Percentiles rank a stretch among this genome's conserved stretches.
Evolutionary conservation across 1,140 invertebrate species (phyloP).

Genomic region (Amyelois transitella): DNA sequence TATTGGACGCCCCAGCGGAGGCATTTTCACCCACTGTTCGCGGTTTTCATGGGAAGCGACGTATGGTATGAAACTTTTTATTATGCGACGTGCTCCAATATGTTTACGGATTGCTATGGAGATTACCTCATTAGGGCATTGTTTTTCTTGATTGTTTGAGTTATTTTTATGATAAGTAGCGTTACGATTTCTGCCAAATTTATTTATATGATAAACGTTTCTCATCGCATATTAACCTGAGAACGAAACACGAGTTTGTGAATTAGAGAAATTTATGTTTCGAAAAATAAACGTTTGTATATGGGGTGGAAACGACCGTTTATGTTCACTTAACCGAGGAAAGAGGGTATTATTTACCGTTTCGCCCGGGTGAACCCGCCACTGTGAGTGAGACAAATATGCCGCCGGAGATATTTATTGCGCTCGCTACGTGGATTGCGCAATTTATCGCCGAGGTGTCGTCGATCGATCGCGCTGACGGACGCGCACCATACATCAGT

Average conservation of each 20-base stretch:
- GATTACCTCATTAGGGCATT: neutral
- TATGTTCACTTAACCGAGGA: constrained; percentile 74
- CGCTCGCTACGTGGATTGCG: constrained; percentile 68
- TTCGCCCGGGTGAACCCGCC: constrained; percentile 67
- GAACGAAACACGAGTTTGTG: constrained; percentile 44
- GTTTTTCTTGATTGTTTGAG: neutral
- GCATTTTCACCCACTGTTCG: constrained; percentile 60
- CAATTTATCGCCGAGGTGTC: constrained; percentile 71
- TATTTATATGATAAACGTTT: neutral
- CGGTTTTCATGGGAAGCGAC: constrained; percentile 36
- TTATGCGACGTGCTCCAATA: neutral
- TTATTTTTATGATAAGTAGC: too few relatives aligned
- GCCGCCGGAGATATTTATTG: constrained; percentile 68
- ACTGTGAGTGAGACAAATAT: constrained; percentile 71
- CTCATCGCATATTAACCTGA: constrained; percentile 18
- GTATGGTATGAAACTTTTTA: constrained; percentile 19
- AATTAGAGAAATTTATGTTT: constrained; percentile 69
- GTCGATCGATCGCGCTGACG: constrained; percentile 66
- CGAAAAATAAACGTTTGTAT: constrained; percentile 71
- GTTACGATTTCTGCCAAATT: neutral
- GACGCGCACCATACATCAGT: constrained; percentile 65
- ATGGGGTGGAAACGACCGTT: constrained; percentile 73
- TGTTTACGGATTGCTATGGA: neutral
- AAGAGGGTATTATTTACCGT: constrained; percentile 74
- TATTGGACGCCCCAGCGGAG: constrained; percentile 71